Evolutionary conservation across 2,797 vertebrate species (phyloP).

Genomic region (Intellagama lesueurii): DNA sequence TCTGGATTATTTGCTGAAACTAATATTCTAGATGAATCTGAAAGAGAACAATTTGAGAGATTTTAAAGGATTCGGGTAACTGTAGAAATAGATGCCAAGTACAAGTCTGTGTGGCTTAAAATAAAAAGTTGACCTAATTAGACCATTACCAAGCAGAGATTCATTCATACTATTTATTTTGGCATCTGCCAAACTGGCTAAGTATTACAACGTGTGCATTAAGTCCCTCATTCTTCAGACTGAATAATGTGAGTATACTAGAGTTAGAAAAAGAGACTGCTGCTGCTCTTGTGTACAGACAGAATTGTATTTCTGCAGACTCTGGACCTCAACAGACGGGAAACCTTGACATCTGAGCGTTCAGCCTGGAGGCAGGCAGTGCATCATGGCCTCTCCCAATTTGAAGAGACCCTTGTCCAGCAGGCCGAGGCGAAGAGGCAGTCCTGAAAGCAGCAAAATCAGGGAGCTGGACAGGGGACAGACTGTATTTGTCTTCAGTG

Average conservation of each 20-base stretch:
- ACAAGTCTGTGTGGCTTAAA: slow-evolving; percentile 49
- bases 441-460: too few relatives aligned
- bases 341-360: too few relatives aligned
- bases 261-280: rapidly evolving
- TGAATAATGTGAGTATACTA: not conserved
- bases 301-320: not conserved
- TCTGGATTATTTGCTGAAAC: slow-evolving; percentile 27
- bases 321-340: too few relatives aligned
- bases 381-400: too few relatives aligned
- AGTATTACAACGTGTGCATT: not conserved
- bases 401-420: too few relatives aligned
- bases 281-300: not conserved
- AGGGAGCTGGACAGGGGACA: too few relatives aligned
- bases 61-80: slow-evolving; percentile 31
- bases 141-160: slow-evolving; percentile 45
- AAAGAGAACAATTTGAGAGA: slow-evolving; percentile 18
- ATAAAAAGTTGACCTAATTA: slow-evolving; percentile 31
- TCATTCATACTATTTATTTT: slow-evolving; percentile 39
- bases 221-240: not conserved
- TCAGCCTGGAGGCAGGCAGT: too few relatives aligned
- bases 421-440: too few relatives aligned
- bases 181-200: slow-evolving; percentile 43
- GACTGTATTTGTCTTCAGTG: too few relatives aligned
- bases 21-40: not conserved
- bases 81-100: slow-evolving; percentile 53